Evolutionary conservation across 2,888 invertebrate genomes (phyloP), one percentile per base, ranked within the genome.

Genomic region (Sarcophaga variegata): DNA sequence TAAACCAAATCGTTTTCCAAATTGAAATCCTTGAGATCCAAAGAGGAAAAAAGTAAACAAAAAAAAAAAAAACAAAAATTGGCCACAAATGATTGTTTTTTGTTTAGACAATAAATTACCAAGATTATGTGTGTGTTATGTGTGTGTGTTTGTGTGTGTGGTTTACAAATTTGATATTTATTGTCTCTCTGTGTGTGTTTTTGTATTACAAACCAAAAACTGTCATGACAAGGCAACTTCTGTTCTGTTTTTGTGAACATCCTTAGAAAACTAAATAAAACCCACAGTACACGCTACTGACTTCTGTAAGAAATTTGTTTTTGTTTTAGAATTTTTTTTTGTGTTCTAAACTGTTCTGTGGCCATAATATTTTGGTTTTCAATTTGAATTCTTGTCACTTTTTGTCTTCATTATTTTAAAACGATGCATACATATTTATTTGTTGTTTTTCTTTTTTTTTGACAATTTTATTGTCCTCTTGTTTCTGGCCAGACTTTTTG

Each of bases 261-360:
- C 12, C 12, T 14, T 14, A 54, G 17, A 54, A 54, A 54, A 54
- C 12, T 1, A 54, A 54, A 17, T 17, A 54, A 54, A 17, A 54
- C 22, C 54, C 37, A 49, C 22, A 11, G 22, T 49, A 45, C 11
- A 74, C 37, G 37, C n/a, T 74, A 76, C 25, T 71, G 82, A 80
- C 86, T 86, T 86, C 86, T 86, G 86, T 86, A 76, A 62, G 71
- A 49, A 64, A 47, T 75, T 49, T 2, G 2, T 22, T 10, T 49
- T 66, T 77, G 14, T 64, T 64, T 75, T 14, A 45, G 54, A 54
- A 10, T 72, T 59, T 6, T 47, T 4, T 20, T 49, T 49, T 10
- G 20, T 49, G 8, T 17, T 54, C 5, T 2, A 37, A 37, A 37
- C 37, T 17, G 14, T 54, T 54, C n/a, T 14, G 27, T 67, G 17